Conservation (phyloP, 1,140 invertebrate species). For the Drosophila mojavensis region DNA sequence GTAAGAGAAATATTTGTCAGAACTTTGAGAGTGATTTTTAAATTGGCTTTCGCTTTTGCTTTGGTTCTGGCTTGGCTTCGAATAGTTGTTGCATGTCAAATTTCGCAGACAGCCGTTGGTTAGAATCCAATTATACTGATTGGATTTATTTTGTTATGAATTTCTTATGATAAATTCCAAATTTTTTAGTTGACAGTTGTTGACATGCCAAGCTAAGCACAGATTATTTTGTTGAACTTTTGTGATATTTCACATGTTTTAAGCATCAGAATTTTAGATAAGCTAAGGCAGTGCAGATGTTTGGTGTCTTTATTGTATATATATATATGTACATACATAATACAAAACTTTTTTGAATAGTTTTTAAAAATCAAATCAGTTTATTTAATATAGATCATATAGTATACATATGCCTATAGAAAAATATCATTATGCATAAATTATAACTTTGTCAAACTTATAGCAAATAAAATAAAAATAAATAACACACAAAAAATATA, state of each 20-base stretch:
- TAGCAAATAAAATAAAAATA: too few species aligned
- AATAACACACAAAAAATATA: too few species aligned
- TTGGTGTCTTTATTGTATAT: too few species aligned
- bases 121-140: slow-evolving; percentile 17
- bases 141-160: not conserved
- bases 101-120: slow-evolving; percentile 16
- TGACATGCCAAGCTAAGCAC: not conserved
- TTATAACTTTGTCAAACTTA: too few species aligned
- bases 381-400: too few species aligned
- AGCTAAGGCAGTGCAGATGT: too few species aligned
- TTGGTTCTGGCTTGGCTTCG: not conserved
- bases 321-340: too few species aligned
- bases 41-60: slow-evolving; percentile 12
- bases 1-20: slow-evolving; percentile 5
- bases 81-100: slow-evolving; percentile 1
- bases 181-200: not conserved
- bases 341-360: too few species aligned
- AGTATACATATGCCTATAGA: too few species aligned
- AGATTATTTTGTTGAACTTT: not conserved
- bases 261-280: too few species aligned
- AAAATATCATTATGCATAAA: too few species aligned
- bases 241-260: not conserved
- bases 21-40: slow-evolving; percentile 22
- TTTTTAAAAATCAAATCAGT: too few species aligned
- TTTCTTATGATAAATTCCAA: not conserved